A percentile compares a stretch with the other conserved stretches of the same genome.
Evolutionary conservation across 2,888 invertebrate genomes (phyloP).

Genomic region (Lasioglossum malachurum): DNA sequence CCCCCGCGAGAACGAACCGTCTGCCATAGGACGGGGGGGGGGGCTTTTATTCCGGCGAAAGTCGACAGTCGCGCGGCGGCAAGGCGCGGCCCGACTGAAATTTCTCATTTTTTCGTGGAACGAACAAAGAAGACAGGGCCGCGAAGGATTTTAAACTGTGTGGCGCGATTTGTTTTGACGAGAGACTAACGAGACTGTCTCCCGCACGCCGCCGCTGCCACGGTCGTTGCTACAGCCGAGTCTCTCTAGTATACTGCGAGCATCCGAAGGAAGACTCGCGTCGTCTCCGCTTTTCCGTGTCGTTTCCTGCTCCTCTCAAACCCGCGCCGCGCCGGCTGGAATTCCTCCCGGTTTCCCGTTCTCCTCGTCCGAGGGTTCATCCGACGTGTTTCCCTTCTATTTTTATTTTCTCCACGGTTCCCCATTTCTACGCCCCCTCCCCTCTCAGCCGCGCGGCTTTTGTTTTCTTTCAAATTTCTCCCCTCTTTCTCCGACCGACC

Average conservation of each 20-base stretch:
- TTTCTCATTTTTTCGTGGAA: slow-evolving; percentile 12
- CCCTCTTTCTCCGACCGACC: background rate
- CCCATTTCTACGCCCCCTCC: background rate
- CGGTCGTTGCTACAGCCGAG: background rate
- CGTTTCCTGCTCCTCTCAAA: slow-evolving; percentile 36
- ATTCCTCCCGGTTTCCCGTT: background rate
- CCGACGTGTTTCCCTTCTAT: background rate
- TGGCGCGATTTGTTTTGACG: slow-evolving; percentile 70
- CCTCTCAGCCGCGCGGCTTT: background rate
- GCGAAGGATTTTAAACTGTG: slow-evolving; percentile 55
- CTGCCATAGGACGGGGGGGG: background rate
- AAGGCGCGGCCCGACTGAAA: background rate
- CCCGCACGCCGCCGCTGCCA: slow-evolving; percentile 52
- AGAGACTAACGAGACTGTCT: slow-evolving; percentile 71
- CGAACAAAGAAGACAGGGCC: background rate
- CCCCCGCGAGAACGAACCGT: background rate
- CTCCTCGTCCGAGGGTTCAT: background rate
- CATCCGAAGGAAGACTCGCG: background rate
- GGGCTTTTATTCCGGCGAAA: slow-evolving; percentile 3
- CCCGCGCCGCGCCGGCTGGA: background rate
- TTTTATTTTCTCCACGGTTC: background rate
- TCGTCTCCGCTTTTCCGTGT: slow-evolving; percentile 39
- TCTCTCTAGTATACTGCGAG: background rate
- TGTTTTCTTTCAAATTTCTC: slow-evolving; percentile 1
- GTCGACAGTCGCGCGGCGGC: background rate